phyloP scores from a whole-genome alignment of 2,888 invertebrate species.

The Philaethria dido region DNA sequence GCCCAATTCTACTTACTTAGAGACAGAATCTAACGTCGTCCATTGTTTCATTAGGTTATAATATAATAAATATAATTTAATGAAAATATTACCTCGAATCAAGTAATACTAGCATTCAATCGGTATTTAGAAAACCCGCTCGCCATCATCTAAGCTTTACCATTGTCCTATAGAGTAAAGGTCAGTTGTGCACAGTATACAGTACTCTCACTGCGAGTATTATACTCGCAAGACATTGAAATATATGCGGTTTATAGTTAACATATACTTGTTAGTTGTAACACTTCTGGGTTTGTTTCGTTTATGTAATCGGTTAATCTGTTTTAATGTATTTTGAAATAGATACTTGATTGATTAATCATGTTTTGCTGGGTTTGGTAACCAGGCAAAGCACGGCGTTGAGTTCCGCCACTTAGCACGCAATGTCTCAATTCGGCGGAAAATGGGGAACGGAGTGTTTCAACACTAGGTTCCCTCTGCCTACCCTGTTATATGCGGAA shows the following conservation, averaged over 20 bases:
- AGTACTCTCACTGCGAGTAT: constrained; percentile 22
- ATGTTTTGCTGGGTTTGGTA: too few species aligned
- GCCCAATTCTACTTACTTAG: background rate
- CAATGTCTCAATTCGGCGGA: too few species aligned
- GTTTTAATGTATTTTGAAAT: too few species aligned
- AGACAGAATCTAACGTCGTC: background rate
- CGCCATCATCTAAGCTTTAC: constrained; percentile 9
- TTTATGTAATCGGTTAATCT: background rate
- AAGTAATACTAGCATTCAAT: background rate
- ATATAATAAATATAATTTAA: background rate
- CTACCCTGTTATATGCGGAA: too few species aligned
- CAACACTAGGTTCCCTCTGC: too few species aligned
- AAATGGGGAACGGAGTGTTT: too few species aligned
- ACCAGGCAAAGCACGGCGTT: too few species aligned
- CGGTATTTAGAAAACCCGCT: constrained; percentile 13
- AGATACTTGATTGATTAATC: too few species aligned
- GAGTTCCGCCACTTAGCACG: too few species aligned
- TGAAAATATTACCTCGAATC: background rate
- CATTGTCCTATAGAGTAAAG: constrained; percentile 24
- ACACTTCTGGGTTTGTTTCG: background rate
- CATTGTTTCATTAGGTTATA: background rate
- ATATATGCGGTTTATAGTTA: constrained; percentile 2
- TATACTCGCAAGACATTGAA: constrained; percentile 19
- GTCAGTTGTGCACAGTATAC: constrained; percentile 23
- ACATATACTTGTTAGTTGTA: background rate